Evolutionary conservation across 2,888 invertebrate genomes (phyloP).

Genomic region (Drosophila nr. perissopoda): DNA sequence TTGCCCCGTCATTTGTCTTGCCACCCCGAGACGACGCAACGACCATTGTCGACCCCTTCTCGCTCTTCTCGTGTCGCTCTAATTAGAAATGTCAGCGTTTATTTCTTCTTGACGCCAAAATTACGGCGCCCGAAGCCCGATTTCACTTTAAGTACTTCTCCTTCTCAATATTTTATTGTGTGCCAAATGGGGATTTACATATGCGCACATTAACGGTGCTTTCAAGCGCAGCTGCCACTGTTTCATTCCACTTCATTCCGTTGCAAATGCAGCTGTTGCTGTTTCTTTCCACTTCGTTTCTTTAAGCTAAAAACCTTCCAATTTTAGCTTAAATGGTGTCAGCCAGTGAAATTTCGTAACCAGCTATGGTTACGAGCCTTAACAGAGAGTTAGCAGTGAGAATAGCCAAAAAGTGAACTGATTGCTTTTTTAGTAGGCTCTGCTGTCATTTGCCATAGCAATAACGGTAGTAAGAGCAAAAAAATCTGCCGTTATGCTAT

Average conservation of each 20-base stretch:
- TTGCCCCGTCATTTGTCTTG: slow-evolving; percentile 75
- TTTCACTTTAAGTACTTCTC: slow-evolving; percentile 31
- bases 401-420: not conserved
- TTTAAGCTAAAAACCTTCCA: not conserved
- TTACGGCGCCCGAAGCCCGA: slow-evolving; percentile 63
- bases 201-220: slow-evolving; percentile 64
- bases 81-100: slow-evolving; percentile 76
- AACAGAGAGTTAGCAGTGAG: not conserved
- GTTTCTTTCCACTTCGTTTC: not conserved
- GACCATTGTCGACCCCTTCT: slow-evolving; percentile 8
- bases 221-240: slow-evolving; percentile 39
- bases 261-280: slow-evolving; percentile 2
- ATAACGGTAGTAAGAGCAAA: not conserved
- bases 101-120: slow-evolving; percentile 71
- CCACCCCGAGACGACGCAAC: slow-evolving; percentile 46
- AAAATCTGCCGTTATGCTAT: not conserved
- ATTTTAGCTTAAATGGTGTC: no score
- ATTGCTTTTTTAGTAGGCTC: not conserved
- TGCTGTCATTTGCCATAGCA: not conserved
- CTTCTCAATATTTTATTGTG: slow-evolving; percentile 24
- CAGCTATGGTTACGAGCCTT: not conserved
- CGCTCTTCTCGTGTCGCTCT: slow-evolving; percentile 37
- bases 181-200: slow-evolving; percentile 66
- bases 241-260: slow-evolving; percentile 39
- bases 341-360: no score